phyloP scores from a whole-genome alignment of 2,888 invertebrate genomes.

The Molorchus minor region DNA sequence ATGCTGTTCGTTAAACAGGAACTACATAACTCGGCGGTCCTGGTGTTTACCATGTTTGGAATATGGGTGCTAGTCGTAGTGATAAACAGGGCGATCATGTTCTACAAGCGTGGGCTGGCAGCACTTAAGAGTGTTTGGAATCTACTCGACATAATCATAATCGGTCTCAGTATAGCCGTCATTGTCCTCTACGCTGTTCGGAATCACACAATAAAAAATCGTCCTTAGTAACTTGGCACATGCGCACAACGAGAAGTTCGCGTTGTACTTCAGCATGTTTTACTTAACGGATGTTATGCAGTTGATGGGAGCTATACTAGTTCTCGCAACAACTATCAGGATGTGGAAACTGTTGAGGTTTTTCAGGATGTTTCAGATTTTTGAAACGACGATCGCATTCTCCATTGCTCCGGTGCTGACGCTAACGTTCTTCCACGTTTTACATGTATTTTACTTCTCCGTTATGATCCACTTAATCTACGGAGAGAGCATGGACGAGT shows the following conservation, averaged over 20 bases:
- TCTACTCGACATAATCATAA: conserved; percentile 44
- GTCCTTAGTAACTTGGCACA: conserved; percentile 25
- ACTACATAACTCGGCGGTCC: conserved; percentile 25
- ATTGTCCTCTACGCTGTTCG: conserved; percentile 35
- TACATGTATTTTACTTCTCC: not conserved
- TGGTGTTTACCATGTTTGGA: conserved; percentile 36
- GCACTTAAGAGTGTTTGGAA: conserved; percentile 42
- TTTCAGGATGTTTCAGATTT: conserved; percentile 38
- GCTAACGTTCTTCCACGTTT: conserved; percentile 21
- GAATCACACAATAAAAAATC: not conserved
- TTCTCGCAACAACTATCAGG: conserved; percentile 40
- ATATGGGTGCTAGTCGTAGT: conserved; percentile 35
- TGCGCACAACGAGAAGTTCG: conserved; percentile 19
- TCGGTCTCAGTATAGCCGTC: conserved; percentile 36
- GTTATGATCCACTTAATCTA: not conserved
- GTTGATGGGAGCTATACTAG: conserved; percentile 33
- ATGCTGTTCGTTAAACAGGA: conserved; percentile 42
- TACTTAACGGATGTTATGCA: conserved; percentile 31
- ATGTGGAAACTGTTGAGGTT: conserved; percentile 45
- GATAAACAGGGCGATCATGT: conserved; percentile 30
- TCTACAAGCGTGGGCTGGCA: conserved; percentile 21
- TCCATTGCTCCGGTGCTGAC: conserved; percentile 31
- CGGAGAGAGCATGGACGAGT: not conserved
- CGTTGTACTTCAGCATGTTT: conserved; percentile 37
- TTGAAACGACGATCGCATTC: conserved; percentile 38